phyloP scores from a whole-genome alignment of 2,888 invertebrate species.

The Bellardia pandia region DNA sequence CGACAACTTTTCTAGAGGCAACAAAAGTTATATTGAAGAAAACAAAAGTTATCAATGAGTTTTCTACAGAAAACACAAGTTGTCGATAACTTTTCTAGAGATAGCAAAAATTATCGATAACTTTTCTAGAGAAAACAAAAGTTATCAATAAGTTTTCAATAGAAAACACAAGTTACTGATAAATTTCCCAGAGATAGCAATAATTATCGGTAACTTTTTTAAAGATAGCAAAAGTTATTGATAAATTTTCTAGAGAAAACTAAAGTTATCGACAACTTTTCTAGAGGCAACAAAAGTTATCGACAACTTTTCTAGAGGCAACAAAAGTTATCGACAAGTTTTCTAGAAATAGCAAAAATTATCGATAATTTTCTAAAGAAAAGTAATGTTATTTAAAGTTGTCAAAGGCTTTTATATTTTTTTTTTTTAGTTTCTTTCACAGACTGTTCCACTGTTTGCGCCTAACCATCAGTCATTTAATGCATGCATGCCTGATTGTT shows the following conservation, averaged over 20 bases:
- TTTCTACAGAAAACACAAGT: too few species aligned
- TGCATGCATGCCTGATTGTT: constrained; percentile 32
- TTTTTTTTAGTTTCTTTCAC: background rate
- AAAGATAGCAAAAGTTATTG: background rate
- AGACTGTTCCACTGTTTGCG: constrained; percentile 1
- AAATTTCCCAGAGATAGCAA: background rate
- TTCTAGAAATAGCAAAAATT: background rate
- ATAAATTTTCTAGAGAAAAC: background rate
- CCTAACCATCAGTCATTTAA: constrained; percentile 49
- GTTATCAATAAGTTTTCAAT: background rate
- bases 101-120: background rate
- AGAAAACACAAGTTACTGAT: background rate
- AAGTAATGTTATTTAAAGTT: background rate
- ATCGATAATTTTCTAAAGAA: background rate
- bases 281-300: background rate
- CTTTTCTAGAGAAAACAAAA: background rate
- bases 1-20: too few species aligned
- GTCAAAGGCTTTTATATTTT: background rate
- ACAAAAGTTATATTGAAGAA: too few species aligned
- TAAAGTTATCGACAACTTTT: background rate
- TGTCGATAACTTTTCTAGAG: too few species aligned
- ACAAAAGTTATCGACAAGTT: background rate
- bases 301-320: background rate
- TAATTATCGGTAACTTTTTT: background rate
- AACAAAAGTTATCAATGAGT: too few species aligned